Evolutionary conservation across 2,888 invertebrate genomes (phyloP), one percentile per base, ranked within the genome.

Genomic region (Harpalus rufipes): DNA sequence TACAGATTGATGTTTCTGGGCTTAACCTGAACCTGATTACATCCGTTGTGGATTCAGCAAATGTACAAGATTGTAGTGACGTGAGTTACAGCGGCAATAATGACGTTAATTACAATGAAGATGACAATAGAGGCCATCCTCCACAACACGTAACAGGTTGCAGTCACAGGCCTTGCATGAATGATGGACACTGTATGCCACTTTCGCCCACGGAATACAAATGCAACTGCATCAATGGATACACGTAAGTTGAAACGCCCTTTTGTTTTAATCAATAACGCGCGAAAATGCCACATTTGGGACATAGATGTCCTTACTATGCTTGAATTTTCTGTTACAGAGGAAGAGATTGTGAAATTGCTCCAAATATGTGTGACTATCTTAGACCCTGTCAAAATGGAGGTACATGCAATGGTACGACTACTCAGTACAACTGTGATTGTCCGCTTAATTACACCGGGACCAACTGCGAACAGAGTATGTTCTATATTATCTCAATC

Each of bases 371-470:
- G 63, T 96, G 96, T 88, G 92, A 92, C 68, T 91, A 93, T 10
- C 91, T 92, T 0, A 91, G 92, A 41, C 97, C 97, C 0, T 98
- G 98, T 89, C 93, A 93, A 87, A 96, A 97, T 90, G 95, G 95
- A 0, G 98, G 97, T 58, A 93, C 93, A 0, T 98, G 98, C 90
- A 90, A 91, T 44, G 92, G 92, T 4, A 91, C 90, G 41, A 91
- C 92, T 0, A 91, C 92, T 25, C 92, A 92, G 61, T 96, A 95
- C 89, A 92, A 94, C 7, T 98, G 98, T 90, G 94, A 95, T 88
- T 98, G 98, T 89, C 94, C 94, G 0, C 92, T 97, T 1, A 96
- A 97, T 44, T 97, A 92, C 90, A 93, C 94, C 0, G 98, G 98
- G 56, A 92, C 92, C 68, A 94, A 94, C 88, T 98, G 98, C 89